These are phyloP conservation scores for Tinea trinotella DNA, from an alignment of 2,888 invertebrate genomes.

Conservation along the genomic window DNA sequence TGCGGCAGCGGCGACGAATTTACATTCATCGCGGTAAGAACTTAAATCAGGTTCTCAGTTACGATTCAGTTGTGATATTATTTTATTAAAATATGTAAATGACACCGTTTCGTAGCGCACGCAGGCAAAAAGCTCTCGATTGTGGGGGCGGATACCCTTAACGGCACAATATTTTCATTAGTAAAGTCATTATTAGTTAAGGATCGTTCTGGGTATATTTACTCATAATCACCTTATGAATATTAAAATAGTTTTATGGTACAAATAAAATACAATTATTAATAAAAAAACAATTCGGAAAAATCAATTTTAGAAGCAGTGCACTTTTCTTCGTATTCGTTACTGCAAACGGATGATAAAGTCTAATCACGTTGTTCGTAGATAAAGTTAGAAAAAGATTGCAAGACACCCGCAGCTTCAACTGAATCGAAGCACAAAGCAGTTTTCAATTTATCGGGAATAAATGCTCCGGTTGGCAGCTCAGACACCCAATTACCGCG, in stretches of 20 bases:
- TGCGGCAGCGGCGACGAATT: conserved; percentile 65
- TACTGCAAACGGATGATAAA: background rate
- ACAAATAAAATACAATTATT: too few species aligned
- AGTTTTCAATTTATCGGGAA: conserved; percentile 70
- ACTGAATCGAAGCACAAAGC: conserved; percentile 61
- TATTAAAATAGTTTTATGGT: background rate
- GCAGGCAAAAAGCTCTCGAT: conserved; percentile 59
- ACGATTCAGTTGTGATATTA: conserved; percentile 72
- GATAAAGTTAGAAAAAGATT: conserved; percentile 37
- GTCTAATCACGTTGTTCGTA: conserved; percentile 26
- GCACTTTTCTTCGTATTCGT: background rate
- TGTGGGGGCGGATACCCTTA: conserved; percentile 58
- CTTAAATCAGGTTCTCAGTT: conserved; percentile 73
- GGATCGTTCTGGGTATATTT: background rate
- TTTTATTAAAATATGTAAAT: conserved; percentile 73
- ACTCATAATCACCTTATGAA: background rate
- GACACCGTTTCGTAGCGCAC: conserved; percentile 55
- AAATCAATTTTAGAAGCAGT: background rate
- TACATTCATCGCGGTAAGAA: conserved; percentile 73
- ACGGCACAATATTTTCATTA: conserved; percentile 66
- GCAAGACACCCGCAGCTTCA: conserved; percentile 40
- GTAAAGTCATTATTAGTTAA: background rate
- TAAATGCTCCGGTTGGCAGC: conserved; percentile 70
- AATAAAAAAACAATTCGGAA: too few species aligned
- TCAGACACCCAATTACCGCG: conserved; percentile 70